Conservation (phyloP, 2,113 vertebrate species). For the Glaucidium brasilianum region DNA sequence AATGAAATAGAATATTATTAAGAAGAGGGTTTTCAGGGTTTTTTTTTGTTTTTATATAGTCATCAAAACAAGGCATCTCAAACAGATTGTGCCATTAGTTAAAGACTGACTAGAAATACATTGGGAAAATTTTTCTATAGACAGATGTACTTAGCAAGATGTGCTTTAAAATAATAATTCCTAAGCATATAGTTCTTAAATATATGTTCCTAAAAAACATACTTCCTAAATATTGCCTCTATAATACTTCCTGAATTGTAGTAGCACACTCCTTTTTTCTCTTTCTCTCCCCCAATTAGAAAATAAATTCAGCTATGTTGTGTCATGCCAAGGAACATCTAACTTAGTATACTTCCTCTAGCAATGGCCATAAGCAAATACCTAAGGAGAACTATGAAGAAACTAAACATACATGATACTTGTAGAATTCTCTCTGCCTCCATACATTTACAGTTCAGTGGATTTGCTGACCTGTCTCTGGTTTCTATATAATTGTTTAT, state of each 20-base stretch:
- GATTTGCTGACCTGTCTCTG: background rate
- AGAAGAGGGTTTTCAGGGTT: background rate
- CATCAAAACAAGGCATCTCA: background rate
- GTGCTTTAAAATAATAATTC: background rate
- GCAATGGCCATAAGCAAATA: background rate
- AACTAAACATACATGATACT: background rate
- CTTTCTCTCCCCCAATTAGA: background rate
- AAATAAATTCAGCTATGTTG: background rate
- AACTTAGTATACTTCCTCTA: background rate
- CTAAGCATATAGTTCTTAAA: background rate
- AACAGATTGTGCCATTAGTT: background rate
- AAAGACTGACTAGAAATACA: background rate
- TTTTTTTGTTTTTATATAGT: background rate
- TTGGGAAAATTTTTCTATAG: background rate
- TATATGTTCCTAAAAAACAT: background rate
- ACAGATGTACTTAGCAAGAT: background rate
- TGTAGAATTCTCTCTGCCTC: background rate
- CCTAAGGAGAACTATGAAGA: background rate
- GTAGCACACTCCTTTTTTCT: background rate
- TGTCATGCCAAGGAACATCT: background rate
- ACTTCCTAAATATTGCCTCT: background rate
- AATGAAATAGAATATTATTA: background rate
- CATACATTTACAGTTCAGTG: background rate
- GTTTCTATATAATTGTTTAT: background rate
- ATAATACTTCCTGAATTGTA: background rate